phyloP scores from a whole-genome alignment of 1,140 invertebrate species.

The Heliconius nattereri region DNA sequence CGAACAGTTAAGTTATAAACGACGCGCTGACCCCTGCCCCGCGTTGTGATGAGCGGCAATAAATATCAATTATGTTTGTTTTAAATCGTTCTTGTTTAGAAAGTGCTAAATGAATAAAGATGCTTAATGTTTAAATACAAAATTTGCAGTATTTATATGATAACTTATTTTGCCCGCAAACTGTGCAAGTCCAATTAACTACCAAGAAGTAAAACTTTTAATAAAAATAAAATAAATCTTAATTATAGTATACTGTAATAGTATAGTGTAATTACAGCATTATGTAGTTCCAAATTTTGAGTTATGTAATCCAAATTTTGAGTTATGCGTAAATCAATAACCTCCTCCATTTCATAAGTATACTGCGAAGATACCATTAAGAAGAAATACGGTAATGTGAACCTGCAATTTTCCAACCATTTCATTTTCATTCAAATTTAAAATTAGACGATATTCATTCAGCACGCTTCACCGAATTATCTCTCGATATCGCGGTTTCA shows the following conservation, averaged over 20 bases:
- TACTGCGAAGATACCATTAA: background rate
- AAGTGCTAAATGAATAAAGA: background rate
- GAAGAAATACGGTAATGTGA: background rate
- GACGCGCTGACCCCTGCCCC: constrained; percentile 17
- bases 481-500: constrained; percentile 35
- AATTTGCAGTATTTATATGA: no score
- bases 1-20: constrained; percentile 7
- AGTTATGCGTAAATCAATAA: background rate
- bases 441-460: constrained; percentile 27
- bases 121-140: background rate
- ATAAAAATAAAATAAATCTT: no score
- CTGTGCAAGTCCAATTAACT: no score
- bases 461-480: constrained; percentile 19
- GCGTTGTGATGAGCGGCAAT: background rate
- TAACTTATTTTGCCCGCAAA: no score
- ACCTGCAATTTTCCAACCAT: constrained; percentile 5
- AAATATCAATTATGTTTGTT: constrained; percentile 19
- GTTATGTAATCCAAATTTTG: no score
- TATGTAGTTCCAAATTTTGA: no score
- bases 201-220: no score
- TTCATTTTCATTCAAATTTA: constrained; percentile 15
- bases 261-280: no score
- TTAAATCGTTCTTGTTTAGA: background rate
- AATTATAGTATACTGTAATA: no score
- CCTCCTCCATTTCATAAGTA: background rate